Base-by-base conservation (phyloP, 2,113 vertebrate genomes). In the Leucosticte australis region DNA sequence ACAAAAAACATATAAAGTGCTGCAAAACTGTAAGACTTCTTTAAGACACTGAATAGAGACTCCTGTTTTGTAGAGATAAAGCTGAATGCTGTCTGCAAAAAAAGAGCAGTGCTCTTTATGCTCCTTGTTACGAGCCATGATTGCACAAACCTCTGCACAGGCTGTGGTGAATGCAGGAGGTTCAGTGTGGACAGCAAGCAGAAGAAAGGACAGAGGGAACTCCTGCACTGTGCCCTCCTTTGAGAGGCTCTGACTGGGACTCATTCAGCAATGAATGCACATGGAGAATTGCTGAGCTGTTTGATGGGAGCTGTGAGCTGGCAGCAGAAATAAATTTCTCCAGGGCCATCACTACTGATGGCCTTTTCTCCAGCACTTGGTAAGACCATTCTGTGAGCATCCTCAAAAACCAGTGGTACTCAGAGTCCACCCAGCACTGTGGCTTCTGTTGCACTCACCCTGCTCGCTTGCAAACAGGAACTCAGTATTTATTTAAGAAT, bases 61-160 rank as follows among this genome's bases (percentile, higher is more conserved):
- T 49, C 84, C 28, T 94, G 70, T 95, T 85, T 89, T 75, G 35
- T 28, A 60, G 64, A 65, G 78, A 87, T 71, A 95, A 93, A 92
- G 67, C 37, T 3, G 11, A 91, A 87, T 0, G 10, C n/a, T 82
- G 56, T 53, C 63, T 75, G 49, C 21, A 39, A 80, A 85, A 74
- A 79, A 44, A 20, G 18, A 83, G 47, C 24, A 78, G 33, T 42
- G 56, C 60, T 90, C 46, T 91, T 84, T 75, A 62, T 64, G 19
- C 46, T 90, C 50, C 55, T 85, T 80, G 67, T 85, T 93, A 65
- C 35, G 56, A 63, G n/a, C n/a, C 0, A 7, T 31, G 80, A 89
- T 39, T 46, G 56, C 35, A 70, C 52, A 87, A 86, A 89, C 15
- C 31, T 87, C 84, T 87, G 69, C 46, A 76, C 19, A 80, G 39